phyloP scores from a whole-genome alignment of 2,888 invertebrate species.

The Tetropium fuscum region DNA sequence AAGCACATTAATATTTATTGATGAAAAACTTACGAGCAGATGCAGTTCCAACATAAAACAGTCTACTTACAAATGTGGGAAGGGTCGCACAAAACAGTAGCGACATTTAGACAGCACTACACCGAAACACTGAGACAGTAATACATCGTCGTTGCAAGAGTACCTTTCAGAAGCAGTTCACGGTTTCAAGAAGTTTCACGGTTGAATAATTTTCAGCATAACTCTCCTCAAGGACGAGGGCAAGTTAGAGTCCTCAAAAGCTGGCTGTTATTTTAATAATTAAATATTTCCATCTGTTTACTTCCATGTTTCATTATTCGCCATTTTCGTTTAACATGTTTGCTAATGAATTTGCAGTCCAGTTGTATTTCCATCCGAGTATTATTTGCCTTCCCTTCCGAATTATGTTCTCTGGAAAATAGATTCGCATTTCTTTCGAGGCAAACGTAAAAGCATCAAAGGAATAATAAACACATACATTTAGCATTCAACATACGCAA shows the following conservation, averaged over 20 bases:
- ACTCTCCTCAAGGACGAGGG: background rate
- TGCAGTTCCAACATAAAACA: conserved; percentile 20
- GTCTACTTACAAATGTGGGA: conserved; percentile 23
- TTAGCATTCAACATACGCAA: conserved; percentile 3
- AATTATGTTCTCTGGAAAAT: conserved; percentile 13
- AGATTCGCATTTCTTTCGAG: background rate
- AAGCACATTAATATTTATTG: too few relatives aligned
- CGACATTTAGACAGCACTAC: conserved; percentile 20
- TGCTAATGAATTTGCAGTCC: background rate
- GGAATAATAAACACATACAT: conserved; percentile 1
- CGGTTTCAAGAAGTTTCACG: background rate
- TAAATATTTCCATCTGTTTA: conserved; percentile 10
- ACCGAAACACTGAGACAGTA: conserved; percentile 18
- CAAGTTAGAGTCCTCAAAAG: background rate
- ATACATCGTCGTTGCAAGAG: conserved; percentile 8
- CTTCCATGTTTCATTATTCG: conserved; percentile 9
- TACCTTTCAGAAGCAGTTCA: conserved; percentile 17
- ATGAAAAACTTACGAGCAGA: too few relatives aligned
- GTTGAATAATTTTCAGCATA: conserved; percentile 9
- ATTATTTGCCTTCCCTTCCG: background rate
- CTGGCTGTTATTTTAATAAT: background rate
- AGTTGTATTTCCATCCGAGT: background rate
- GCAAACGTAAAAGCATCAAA: background rate
- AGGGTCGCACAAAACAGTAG: conserved; percentile 16
- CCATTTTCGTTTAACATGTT: background rate